These are phyloP conservation scores for Leistus spinibarbis DNA, from an alignment of 2,888 invertebrate species.

Conservation along the genomic window DNA sequence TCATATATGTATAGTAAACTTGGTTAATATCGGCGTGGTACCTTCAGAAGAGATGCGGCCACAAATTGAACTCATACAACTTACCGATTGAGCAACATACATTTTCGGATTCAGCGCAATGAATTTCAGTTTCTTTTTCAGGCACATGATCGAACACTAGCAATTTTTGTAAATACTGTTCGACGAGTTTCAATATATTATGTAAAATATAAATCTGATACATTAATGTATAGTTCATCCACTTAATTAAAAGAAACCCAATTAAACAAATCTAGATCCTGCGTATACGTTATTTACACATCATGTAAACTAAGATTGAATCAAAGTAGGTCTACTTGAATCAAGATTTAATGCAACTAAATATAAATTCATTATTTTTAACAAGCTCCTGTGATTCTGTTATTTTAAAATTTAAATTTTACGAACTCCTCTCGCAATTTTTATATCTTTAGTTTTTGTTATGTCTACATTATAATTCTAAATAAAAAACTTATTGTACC, in stretches of 20 bases:
- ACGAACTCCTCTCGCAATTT: neutral
- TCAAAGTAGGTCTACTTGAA: neutral
- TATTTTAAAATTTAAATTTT: neutral
- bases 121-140: too few relatives aligned
- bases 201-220: neutral
- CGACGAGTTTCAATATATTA: neutral
- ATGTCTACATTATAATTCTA: neutral
- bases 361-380: neutral
- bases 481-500: neutral
- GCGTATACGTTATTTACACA: neutral
- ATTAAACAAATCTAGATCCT: too few relatives aligned
- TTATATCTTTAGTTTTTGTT: neutral
- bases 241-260: too few relatives aligned
- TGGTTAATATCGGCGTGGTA: too few relatives aligned
- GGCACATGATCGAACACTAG: too few relatives aligned
- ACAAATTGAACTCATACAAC: too few relatives aligned
- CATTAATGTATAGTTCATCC: neutral
- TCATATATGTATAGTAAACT: too few relatives aligned
- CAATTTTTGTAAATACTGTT: too few relatives aligned
- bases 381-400: neutral
- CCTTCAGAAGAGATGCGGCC: too few relatives aligned
- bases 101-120: too few relatives aligned
- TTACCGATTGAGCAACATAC: too few relatives aligned
- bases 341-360: too few relatives aligned
- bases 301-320: neutral